A percentile compares a stretch with the other conserved stretches of the same genome.
phyloP scores from a whole-genome alignment of 1,140 invertebrate genomes.

The Cephus cinctus region DNA sequence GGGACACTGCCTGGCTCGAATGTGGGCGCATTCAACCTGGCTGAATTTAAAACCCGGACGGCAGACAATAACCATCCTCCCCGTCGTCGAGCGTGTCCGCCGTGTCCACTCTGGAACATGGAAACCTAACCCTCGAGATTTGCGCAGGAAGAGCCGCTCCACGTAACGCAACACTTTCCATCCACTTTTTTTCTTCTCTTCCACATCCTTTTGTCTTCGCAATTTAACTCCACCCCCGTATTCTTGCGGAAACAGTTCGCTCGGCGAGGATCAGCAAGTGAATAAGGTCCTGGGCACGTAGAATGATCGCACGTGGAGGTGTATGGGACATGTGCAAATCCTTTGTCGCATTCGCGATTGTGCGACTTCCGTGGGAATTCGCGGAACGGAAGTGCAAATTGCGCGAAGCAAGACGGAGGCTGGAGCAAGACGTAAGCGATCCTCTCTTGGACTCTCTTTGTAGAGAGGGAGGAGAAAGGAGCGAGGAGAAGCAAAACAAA shows the following conservation, averaged over 20 bases:
- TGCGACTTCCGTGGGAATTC: conserved; percentile 53
- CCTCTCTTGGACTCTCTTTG: too few relatives aligned
- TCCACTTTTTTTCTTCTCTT: too few relatives aligned
- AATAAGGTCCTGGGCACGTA: conserved; percentile 15
- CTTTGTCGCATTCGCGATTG: conserved; percentile 40
- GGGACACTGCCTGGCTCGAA: conserved; percentile 9
- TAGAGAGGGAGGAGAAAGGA: neutral
- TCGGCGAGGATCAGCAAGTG: conserved; percentile 8
- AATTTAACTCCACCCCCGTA: conserved; percentile 14
- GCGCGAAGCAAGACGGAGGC: conserved; percentile 15
- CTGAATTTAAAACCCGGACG: conserved; percentile 43
- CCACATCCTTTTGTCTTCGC: too few relatives aligned
- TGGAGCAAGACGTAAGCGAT: too few relatives aligned
- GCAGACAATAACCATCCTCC: conserved; percentile 36
- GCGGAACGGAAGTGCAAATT: conserved; percentile 53
- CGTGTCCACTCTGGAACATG: too few relatives aligned
- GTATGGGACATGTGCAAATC: conserved; percentile 26
- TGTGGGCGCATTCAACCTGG: conserved; percentile 47
- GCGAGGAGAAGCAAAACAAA: neutral
- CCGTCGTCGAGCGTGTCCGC: too few relatives aligned
- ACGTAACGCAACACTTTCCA: conserved; percentile 50
- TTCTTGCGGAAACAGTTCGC: conserved; percentile 11
- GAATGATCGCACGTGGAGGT: conserved; percentile 23
- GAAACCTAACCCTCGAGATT: conserved; percentile 42
- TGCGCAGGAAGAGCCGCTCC: conserved; percentile 30